These are phyloP conservation scores for Tetramorium simillimum DNA, from an alignment of 1,140 invertebrate genomes.

Conservation along the genomic window DNA sequence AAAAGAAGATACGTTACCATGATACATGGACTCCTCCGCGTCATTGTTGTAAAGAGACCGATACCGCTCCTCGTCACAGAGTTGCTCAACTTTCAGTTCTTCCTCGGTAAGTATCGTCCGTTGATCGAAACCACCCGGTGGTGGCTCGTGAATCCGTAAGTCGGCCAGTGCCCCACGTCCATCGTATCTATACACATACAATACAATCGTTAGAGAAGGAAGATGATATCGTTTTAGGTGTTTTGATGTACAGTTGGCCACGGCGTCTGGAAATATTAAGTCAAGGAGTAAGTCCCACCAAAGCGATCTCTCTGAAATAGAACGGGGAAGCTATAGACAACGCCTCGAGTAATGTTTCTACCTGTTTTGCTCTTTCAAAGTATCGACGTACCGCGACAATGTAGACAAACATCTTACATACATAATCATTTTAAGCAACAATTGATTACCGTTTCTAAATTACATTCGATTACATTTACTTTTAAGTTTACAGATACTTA, in stretches of 20 bases:
- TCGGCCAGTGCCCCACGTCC: slow-evolving; percentile 95
- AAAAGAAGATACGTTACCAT: slow-evolving; percentile 87
- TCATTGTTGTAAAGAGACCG: slow-evolving; percentile 94
- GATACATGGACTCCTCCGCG: slow-evolving; percentile 93
- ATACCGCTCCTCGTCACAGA: slow-evolving; percentile 97
- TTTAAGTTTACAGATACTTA: slow-evolving; percentile 8
- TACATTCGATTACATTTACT: neutral
- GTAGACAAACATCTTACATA: neutral
- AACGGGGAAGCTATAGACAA: slow-evolving; percentile 60
- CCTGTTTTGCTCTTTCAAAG: neutral
- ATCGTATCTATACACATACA: slow-evolving; percentile 94
- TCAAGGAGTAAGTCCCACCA: slow-evolving; percentile 68
- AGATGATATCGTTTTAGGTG: slow-evolving; percentile 58
- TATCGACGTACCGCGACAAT: neutral
- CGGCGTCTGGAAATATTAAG: slow-evolving; percentile 79
- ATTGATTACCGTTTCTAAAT: slow-evolving; percentile 6
- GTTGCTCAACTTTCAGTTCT: slow-evolving; percentile 93
- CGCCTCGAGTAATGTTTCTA: slow-evolving; percentile 25
- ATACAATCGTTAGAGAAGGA: slow-evolving; percentile 75
- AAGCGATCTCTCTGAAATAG: slow-evolving; percentile 74
- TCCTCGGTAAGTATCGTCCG: slow-evolving; percentile 90
- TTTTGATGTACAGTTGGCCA: slow-evolving; percentile 65
- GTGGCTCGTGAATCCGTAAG: slow-evolving; percentile 90
- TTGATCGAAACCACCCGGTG: slow-evolving; percentile 89
- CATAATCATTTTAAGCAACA: slow-evolving; percentile 14